Conservation (phyloP, 2,113 vertebrate species). For the Bombycilla garrulus region DNA sequence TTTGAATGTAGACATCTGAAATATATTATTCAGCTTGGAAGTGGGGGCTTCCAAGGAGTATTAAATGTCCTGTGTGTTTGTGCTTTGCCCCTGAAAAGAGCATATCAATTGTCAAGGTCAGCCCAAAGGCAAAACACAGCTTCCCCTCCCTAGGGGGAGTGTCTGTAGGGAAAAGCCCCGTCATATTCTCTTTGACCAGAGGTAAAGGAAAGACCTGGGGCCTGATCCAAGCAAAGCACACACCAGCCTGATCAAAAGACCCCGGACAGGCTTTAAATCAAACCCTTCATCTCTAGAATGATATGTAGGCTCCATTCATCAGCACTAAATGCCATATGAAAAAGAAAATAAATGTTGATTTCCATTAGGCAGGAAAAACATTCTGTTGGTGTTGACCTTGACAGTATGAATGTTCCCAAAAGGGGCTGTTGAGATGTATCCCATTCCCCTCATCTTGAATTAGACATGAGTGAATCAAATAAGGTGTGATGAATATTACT, state of each 20-base stretch:
- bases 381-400: neutral
- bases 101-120: neutral
- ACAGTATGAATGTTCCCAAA: neutral
- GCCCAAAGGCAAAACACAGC: neutral
- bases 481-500: neutral
- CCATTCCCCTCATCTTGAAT: neutral
- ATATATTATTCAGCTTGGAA: neutral
- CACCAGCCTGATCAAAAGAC: neutral
- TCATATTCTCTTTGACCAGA: neutral
- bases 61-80: neutral
- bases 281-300: neutral
- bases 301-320: neutral
- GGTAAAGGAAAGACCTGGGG: accelerated
- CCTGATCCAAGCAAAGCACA: neutral
- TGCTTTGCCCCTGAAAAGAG: neutral
- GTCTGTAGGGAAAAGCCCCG: neutral
- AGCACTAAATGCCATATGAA: neutral
- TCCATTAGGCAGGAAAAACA: neutral
- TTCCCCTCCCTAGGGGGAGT: neutral
- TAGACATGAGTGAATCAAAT: neutral
- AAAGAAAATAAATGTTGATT: neutral
- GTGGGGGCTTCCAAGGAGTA: neutral
- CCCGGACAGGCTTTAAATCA: neutral
- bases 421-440: neutral
- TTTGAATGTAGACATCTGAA: neutral